phyloP scores from a whole-genome alignment of 2,888 invertebrate genomes.

The Heteromurus nitidus region DNA sequence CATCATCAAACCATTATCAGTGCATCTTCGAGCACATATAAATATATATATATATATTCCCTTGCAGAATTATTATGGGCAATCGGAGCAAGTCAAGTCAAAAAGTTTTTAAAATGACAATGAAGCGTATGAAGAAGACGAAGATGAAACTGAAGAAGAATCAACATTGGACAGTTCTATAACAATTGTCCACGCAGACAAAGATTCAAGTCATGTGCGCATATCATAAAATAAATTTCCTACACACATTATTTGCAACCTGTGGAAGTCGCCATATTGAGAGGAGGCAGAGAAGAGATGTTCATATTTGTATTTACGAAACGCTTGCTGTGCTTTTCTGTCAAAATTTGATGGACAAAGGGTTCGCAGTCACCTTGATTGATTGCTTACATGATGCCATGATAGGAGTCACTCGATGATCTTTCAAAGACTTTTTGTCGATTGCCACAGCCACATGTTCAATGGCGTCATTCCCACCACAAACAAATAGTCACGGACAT shows the following conservation, averaged over 20 bases:
- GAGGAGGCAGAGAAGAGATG: constrained; percentile 41
- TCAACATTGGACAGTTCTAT: constrained; percentile 34
- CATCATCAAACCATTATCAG: not conserved
- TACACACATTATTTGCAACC: too few relatives aligned
- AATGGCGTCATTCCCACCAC: constrained; percentile 31
- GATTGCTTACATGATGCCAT: constrained; percentile 39
- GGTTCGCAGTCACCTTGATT: constrained; percentile 61
- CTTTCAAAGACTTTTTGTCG: not conserved
- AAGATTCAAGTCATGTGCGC: not conserved
- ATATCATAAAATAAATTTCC: too few relatives aligned
- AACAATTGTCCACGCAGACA: not conserved
- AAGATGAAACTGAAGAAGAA: constrained; percentile 28
- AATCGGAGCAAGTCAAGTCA: constrained; percentile 50
- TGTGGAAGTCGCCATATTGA: not conserved
- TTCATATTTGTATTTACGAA: constrained; percentile 51
- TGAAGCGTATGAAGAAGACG: constrained; percentile 1
- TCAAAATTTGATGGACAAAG: constrained; percentile 63
- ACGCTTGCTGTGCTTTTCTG: constrained; percentile 45
- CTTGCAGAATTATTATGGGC: constrained; percentile 43
- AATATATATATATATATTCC: too few relatives aligned
- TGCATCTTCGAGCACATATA: too few relatives aligned
- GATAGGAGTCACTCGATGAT: not conserved
- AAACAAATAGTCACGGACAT: constrained; percentile 37
- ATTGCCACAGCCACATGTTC: constrained; percentile 7
- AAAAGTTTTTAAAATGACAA: constrained; percentile 12